Conservation (phyloP, 2,888 invertebrate species). For the Caenorhabditis zanzibari region DNA sequence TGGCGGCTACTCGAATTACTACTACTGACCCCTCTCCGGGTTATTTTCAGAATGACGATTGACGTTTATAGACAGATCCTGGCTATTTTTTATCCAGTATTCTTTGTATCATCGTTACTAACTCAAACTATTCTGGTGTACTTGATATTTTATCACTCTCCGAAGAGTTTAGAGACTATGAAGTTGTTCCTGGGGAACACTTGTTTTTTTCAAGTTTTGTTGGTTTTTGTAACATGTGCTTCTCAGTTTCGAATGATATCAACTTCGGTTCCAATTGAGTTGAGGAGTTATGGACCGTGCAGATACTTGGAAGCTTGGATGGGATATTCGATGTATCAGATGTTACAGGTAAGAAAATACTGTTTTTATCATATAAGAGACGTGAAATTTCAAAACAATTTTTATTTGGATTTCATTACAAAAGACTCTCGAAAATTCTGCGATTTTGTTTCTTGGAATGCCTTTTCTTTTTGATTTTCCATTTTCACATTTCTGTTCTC, state of each 20-base stretch:
- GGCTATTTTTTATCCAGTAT: constrained; percentile 21
- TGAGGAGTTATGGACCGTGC: constrained; percentile 36
- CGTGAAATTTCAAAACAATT: background rate
- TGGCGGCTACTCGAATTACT: background rate
- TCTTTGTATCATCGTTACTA: constrained; percentile 7
- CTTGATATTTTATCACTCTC: constrained; percentile 39
- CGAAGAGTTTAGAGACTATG: constrained; percentile 19
- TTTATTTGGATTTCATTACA: too few relatives aligned
- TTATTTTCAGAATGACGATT: constrained; percentile 30
- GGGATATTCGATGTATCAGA: constrained; percentile 30
- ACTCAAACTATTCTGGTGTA: constrained; percentile 14
- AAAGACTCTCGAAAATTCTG: too few relatives aligned
- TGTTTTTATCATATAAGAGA: too few relatives aligned
- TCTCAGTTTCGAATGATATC: constrained; percentile 48
- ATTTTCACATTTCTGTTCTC: too few relatives aligned
- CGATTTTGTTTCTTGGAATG: too few relatives aligned
- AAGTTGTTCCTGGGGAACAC: constrained; percentile 29
- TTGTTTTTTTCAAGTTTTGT: constrained; percentile 20
- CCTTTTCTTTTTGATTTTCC: too few relatives aligned
- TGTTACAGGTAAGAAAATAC: constrained; percentile 31
- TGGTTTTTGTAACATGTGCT: constrained; percentile 20
- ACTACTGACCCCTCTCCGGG: constrained; percentile 7
- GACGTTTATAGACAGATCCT: constrained; percentile 31
- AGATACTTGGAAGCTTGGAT: constrained; percentile 36
- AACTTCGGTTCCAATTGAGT: constrained; percentile 27